Evolutionary conservation across 1,140 invertebrate genomes (phyloP).

Genomic region (Cydia strobilella): DNA sequence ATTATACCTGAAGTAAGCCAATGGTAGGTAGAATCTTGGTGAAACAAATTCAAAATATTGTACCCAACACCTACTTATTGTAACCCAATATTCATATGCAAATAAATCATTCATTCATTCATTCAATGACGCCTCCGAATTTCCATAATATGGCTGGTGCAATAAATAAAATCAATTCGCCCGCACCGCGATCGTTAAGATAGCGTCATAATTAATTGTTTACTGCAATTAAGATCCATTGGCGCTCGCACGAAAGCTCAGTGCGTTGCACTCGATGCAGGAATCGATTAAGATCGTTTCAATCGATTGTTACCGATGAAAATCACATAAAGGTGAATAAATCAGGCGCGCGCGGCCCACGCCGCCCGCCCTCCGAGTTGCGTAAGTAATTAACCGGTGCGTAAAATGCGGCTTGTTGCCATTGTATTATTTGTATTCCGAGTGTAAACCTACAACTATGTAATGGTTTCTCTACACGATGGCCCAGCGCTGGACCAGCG

Average conservation of each 20-base stretch:
- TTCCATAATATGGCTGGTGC: constrained; percentile 1
- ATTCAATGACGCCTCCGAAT: not conserved
- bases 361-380: constrained; percentile 46
- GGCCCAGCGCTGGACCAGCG: too few relatives aligned
- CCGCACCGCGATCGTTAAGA: not conserved
- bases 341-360: constrained; percentile 50
- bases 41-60: too few relatives aligned
- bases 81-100: too few relatives aligned
- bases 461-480: too few relatives aligned
- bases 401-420: constrained; percentile 36
- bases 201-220: constrained; percentile 32
- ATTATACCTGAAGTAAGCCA: not conserved
- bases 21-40: too few relatives aligned
- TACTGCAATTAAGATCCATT: constrained; percentile 30
- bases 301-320: constrained; percentile 42
- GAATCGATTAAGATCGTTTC: constrained; percentile 35
- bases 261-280: constrained; percentile 12
- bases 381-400: constrained; percentile 40
- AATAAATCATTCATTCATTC: too few relatives aligned
- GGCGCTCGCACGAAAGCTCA: constrained; percentile 33
- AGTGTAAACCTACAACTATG: too few relatives aligned
- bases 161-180: constrained; percentile 9
- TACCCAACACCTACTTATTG: too few relatives aligned
- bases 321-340: constrained; percentile 49
- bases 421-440: not conserved